phyloP scores from a whole-genome alignment of 2,888 invertebrate species.

The Drosophila meridiana region DNA sequence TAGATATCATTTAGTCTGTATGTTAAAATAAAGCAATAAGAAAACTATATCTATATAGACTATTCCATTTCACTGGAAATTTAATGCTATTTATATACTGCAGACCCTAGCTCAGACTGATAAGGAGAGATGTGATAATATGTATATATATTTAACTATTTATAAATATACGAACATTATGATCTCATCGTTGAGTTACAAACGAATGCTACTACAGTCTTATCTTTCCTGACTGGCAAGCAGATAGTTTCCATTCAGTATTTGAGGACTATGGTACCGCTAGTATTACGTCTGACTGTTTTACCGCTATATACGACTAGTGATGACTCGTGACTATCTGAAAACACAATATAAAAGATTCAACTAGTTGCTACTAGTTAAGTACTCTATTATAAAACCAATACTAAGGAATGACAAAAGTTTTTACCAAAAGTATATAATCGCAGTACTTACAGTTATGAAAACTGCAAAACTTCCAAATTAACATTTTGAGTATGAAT shows the following conservation, averaged over 20 bases:
- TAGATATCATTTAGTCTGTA: neutral
- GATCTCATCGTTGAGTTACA: neutral
- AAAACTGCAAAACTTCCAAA: too few species aligned
- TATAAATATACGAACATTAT: neutral
- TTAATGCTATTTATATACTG: neutral
- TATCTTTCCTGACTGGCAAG: neutral
- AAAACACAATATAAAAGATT: too few species aligned
- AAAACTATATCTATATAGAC: neutral
- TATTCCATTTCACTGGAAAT: neutral
- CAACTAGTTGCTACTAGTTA: neutral
- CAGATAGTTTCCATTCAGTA: constrained; percentile 1
- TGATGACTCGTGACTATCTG: too few species aligned
- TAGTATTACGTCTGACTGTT: neutral
- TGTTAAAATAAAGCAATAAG: neutral
- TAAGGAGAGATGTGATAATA: neutral
- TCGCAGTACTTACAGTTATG: neutral
- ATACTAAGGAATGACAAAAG: neutral
- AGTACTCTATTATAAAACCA: neutral
- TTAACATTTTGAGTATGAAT: too few species aligned
- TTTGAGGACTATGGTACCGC: neutral
- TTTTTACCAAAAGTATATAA: neutral
- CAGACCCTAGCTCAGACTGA: neutral
- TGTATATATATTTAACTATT: neutral
- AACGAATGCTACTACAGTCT: neutral
- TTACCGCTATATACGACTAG: neutral